Conservation (phyloP, 1,140 invertebrate genomes). For the Penaeus indicus region DNA sequence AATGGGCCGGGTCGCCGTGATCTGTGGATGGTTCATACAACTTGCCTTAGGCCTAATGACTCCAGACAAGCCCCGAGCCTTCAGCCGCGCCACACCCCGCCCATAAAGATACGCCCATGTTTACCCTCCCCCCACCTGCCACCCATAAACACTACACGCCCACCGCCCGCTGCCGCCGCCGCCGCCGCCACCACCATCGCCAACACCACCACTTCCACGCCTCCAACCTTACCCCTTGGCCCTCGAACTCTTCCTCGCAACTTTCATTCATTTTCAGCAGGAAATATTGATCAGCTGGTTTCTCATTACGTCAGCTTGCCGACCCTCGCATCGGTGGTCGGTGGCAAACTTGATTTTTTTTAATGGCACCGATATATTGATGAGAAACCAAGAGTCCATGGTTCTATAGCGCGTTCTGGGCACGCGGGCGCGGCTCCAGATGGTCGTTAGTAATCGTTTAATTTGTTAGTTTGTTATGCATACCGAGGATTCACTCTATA, state of each 20-base stretch:
- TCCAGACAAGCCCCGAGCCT: slow-evolving; percentile 57
- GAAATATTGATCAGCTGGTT: no score
- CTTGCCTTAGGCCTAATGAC: slow-evolving; percentile 63
- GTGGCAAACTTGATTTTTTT: no score
- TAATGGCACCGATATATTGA: no score
- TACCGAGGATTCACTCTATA: no score
- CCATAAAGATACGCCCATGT: slow-evolving; percentile 57
- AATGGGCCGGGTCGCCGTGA: slow-evolving; percentile 62
- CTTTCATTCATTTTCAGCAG: not conserved
- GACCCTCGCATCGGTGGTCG: not conserved
- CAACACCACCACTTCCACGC: not conserved
- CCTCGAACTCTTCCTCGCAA: not conserved
- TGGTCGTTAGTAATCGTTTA: no score
- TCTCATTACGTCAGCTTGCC: not conserved
- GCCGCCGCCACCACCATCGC: not conserved
- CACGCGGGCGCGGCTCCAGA: no score
- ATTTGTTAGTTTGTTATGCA: no score
- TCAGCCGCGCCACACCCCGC: slow-evolving; percentile 56
- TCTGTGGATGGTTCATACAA: slow-evolving; percentile 64
- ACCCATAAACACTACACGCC: slow-evolving; percentile 50
- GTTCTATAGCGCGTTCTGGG: no score
- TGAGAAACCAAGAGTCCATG: no score
- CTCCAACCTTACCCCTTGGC: not conserved
- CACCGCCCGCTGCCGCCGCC: slow-evolving; percentile 32
- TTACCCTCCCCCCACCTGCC: slow-evolving; percentile 54